These are phyloP conservation scores for Sarcophaga subvicina DNA, from an alignment of 2,888 invertebrate genomes.

Conservation along the genomic window DNA sequence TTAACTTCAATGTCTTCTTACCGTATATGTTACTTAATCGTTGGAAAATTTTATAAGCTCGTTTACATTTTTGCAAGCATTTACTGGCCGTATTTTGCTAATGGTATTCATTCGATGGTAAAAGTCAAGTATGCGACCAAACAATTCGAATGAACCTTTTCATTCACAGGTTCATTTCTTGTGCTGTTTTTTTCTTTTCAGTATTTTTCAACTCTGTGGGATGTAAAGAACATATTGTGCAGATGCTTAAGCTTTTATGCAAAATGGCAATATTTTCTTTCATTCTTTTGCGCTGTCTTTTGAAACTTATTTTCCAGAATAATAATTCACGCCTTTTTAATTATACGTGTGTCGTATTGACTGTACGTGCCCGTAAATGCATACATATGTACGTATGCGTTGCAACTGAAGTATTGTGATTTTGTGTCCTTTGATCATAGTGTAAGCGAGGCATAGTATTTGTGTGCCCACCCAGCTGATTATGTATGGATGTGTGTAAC, in stretches of 20 bases:
- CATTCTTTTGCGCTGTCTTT: conserved; percentile 49
- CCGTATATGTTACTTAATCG: no score
- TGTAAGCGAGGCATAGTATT: conserved; percentile 10
- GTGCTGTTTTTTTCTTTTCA: conserved; percentile 6
- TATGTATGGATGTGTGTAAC: background rate
- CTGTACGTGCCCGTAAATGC: background rate
- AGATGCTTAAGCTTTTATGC: conserved; percentile 54
- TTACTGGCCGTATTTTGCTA: background rate
- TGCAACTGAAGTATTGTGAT: conserved; percentile 9
- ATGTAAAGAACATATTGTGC: conserved; percentile 40
- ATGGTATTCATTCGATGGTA: background rate
- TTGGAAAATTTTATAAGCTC: no score
- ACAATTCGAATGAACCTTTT: conserved; percentile 40
- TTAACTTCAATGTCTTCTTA: no score
- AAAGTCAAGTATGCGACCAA: conserved; percentile 49
- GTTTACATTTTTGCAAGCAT: no score
- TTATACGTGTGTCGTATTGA: conserved; percentile 65
- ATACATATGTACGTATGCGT: background rate
- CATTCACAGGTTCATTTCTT: conserved; percentile 11
- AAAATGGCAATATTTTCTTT: conserved; percentile 50
- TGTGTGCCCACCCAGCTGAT: conserved; percentile 15
- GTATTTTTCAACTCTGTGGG: background rate
- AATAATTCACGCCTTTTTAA: conserved; percentile 74
- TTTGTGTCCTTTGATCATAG: conserved; percentile 63
- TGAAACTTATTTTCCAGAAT: conserved; percentile 71